These are phyloP conservation scores for Barbus barbus DNA, from an alignment of 2,113 vertebrate species.

Conservation along the genomic window DNA sequence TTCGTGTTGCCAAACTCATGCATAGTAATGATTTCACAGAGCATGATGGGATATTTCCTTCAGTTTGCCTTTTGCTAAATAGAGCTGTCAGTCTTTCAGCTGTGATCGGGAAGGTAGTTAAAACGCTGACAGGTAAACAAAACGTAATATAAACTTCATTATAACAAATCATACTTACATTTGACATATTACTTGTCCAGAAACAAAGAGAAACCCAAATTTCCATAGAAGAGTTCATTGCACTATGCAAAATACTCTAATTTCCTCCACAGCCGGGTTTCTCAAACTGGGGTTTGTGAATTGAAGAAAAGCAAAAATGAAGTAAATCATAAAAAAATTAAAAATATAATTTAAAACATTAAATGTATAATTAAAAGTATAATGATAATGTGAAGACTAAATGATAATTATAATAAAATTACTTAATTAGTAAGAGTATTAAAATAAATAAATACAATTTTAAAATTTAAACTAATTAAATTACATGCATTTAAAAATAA, in stretches of 20 bases:
- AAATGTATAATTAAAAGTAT: no score
- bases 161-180: background rate
- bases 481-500: background rate
- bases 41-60: constrained; percentile 9
- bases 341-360: background rate
- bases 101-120: background rate
- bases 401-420: background rate
- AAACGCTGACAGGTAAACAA: background rate
- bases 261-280: background rate
- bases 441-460: background rate
- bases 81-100: background rate
- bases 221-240: background rate
- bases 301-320: no score
- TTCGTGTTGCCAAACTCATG: background rate
- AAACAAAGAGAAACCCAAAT: background rate
- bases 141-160: background rate
- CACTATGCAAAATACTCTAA: background rate
- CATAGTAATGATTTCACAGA: background rate
- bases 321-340: background rate
- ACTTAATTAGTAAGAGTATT: background rate
- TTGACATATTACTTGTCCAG: background rate
- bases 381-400: background rate
- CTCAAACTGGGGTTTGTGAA: background rate
- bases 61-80: background rate
- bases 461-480: no score